A percentile compares a stretch with the other conserved stretches of the same genome.
phyloP scores from a whole-genome alignment of 2,113 vertebrate genomes.

The Tychaedon coryphoeus region DNA sequence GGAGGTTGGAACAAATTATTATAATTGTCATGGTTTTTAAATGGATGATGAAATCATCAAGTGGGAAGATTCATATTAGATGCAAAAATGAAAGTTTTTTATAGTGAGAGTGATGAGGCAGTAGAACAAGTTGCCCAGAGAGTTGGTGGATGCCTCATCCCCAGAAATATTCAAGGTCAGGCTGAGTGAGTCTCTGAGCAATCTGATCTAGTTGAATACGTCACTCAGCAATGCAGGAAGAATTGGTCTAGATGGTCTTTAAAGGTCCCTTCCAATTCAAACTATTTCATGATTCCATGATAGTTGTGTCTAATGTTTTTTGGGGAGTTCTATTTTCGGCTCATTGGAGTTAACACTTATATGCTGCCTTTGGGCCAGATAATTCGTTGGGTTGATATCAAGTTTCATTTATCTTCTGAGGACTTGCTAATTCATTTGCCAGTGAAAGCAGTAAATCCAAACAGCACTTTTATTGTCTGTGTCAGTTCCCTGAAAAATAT shows the following conservation, averaged over 20 bases:
- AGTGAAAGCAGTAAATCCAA: conserved; percentile 16
- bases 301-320: background rate
- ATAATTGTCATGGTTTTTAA: background rate
- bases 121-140: background rate
- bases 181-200: accelerated
- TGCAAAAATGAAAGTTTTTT: background rate
- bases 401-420: background rate
- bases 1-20: background rate
- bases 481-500: background rate
- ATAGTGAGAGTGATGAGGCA: background rate
- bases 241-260: background rate
- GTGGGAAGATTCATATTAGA: too few species aligned
- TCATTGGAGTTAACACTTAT: background rate
- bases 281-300: background rate
- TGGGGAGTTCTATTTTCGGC: background rate
- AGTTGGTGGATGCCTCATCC: background rate
- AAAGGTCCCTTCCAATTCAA: background rate
- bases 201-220: background rate
- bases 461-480: background rate
- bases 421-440: background rate
- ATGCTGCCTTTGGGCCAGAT: background rate
- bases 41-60: background rate
- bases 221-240: too few species aligned
- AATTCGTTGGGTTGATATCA: background rate
- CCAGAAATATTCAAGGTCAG: background rate